Evolutionary conservation across 2,888 invertebrate genomes (phyloP).

Genomic region (Cephus sareptanus): DNA sequence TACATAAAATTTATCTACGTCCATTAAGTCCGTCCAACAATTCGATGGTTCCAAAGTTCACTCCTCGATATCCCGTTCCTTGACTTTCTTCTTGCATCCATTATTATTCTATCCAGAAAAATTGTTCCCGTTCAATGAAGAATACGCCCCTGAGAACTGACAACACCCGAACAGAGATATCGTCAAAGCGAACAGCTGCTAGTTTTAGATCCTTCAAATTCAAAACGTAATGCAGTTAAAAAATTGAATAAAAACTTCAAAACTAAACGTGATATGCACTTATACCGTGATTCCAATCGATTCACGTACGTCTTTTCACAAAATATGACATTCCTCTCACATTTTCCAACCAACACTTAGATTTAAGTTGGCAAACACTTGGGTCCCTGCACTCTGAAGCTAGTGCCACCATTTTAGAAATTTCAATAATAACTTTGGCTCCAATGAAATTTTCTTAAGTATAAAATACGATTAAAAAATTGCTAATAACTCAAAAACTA

Average conservation of each 20-base stretch:
- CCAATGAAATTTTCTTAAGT: not conserved
- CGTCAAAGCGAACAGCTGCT: not conserved
- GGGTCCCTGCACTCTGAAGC: not conserved
- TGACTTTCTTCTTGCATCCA: not conserved
- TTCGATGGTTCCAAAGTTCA: not conserved
- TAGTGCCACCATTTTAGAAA: not conserved
- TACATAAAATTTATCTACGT: not conserved
- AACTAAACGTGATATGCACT: not conserved
- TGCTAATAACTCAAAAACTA: not conserved
- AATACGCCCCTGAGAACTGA: not conserved
- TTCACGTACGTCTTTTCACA: not conserved
- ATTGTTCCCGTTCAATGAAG: not conserved
- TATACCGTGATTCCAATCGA: not conserved
- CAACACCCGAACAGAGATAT: not conserved
- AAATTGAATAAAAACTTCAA: not conserved
- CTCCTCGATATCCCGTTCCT: not conserved
- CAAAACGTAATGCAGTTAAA: not conserved
- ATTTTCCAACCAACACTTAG: not conserved
- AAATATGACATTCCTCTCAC: slow-evolving; percentile 8
- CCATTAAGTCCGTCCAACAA: not conserved
- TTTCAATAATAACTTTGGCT: not conserved
- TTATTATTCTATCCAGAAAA: not conserved
- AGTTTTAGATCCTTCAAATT: not conserved
- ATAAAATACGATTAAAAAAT: not conserved
- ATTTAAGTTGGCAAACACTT: not conserved